Evolutionary conservation across 1,140 invertebrate species (phyloP), one percentile per base, ranked within the genome.

Genomic region (Drosophila melanica): DNA sequence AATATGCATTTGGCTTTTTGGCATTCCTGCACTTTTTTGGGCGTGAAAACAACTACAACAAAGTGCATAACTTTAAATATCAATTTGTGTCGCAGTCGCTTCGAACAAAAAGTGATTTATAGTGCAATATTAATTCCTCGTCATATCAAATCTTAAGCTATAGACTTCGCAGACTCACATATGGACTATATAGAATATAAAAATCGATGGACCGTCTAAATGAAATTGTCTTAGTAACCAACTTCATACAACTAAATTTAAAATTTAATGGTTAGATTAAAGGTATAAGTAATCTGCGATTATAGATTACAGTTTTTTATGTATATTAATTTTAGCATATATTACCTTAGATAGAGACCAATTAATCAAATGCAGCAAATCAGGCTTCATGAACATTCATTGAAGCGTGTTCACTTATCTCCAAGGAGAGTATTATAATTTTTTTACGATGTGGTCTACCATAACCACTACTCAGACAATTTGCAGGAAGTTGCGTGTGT

Each of bases 401-500:
- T 42, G 20, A 41, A 33, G 41, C 55, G 23, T 33, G 55, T 45
- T 58, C 12, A 27, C 55, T 45, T 58, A 58, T 58, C 41, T 45
- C 9, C 33, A 9, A 35, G 33, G 0, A 35, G 33, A 35, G 33
- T 35, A 30, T 9, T 9, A 4, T 33, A 45, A 33, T 44, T 45
- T 23, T 58, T 45, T 58, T 20, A 45, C 55, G 23, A 44, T 44
- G 41, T 42, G 9, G 12, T n/a, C n/a, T 58, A 14, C 8, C 27
- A 33, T 50, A 16, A 50, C 12, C 48, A 50, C 33, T 50, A 50
- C 27, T 23, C 55, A 45, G 70, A 68, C 70, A 73, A 68, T 73
- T n/a, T 48, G 33, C 54, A 11, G 8, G 45, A 20, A 30, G 47
- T 87, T 54, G 84, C 84, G 84, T 87, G 84, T 69, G 80, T 59